Percentiles rank a stretch among this genome's conserved stretches.
Conservation (phyloP, 1,140 invertebrate genomes). For the Temnothorax longispinosus region DNA sequence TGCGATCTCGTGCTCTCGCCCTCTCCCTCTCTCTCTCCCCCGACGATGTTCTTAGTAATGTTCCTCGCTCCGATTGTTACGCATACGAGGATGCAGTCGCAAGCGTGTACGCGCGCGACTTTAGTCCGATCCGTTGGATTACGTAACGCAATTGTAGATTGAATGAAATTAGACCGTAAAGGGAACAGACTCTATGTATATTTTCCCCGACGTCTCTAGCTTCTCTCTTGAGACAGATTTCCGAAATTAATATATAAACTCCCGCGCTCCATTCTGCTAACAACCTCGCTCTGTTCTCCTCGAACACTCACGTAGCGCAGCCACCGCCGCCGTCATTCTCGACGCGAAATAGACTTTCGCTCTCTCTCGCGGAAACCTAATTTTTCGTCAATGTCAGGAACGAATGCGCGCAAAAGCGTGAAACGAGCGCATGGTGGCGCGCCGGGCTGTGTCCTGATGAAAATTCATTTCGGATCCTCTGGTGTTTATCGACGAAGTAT, state of each 20-base stretch:
- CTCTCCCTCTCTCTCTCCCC: not conserved
- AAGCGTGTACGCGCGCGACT: not conserved
- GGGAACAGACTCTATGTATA: slow-evolving; percentile 28
- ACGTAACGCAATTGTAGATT: slow-evolving; percentile 48
- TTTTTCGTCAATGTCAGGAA: slow-evolving; percentile 36
- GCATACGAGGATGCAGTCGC: not conserved
- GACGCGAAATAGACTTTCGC: slow-evolving; percentile 16
- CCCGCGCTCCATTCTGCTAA: not conserved
- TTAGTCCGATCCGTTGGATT: slow-evolving; percentile 28
- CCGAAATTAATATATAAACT: slow-evolving; percentile 55
- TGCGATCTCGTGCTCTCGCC: not conserved
- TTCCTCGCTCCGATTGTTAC: slow-evolving; percentile 9
- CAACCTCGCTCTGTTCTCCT: not conserved
- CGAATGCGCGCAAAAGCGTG: not conserved
- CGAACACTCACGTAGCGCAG: not conserved
- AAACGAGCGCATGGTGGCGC: not conserved
- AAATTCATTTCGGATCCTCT: slow-evolving; percentile 49
- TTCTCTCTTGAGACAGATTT: slow-evolving; percentile 45
- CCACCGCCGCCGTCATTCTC: too few relatives aligned
- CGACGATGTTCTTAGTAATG: slow-evolving; percentile 12
- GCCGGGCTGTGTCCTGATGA: slow-evolving; percentile 36
- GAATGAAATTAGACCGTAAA: slow-evolving; percentile 52
- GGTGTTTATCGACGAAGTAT: slow-evolving; percentile 39
- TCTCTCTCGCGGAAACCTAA: slow-evolving; percentile 26
- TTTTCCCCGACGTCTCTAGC: slow-evolving; percentile 10